Base-by-base conservation (phyloP, 2,113 vertebrate species). In the Romanogobio albipinnatus region DNA sequence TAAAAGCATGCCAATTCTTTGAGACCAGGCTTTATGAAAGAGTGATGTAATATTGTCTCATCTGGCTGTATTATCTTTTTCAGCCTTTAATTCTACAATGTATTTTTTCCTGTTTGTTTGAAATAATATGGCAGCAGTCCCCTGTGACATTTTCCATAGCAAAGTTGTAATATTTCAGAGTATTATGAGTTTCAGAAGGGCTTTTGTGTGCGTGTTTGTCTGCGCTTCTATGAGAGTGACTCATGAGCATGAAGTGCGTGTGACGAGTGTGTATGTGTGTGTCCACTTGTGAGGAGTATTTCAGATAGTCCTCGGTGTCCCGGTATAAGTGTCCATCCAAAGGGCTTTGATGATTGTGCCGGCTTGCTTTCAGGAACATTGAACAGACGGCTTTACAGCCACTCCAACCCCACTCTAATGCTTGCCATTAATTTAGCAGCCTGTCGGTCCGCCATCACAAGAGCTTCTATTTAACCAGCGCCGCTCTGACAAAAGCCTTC, bases 381-480 rank as follows among this genome's bases (percentile, higher is more conserved):
- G 78, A 51, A 19, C 84, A 77, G 78, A 47, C 79, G 62, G 61
- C 62, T 81, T 76, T 2, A 83, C 70, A 84, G 82, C 84, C 61
- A 71, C 92, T 92, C 85, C 71, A 83, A 87, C 24, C 90, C 91
- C 92, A 90, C 93, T 90, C 85, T 74, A 82, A 86, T 86, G 76
- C 75, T 33, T 17, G 70, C 84, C 79, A 89, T 93, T 90, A 61
- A 89, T 92, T 91, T 83, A 64, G 73, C 86, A 22, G 26, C 86
- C 89, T 59, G 81, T 81, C 64, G 36, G 84, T 89, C 83, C 58
- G 66, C 78, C 49, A 87, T 86, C 87, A 92, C 76, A 87, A 92
- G 86, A 89, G 90, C 82, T 47, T 80, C 56, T 86, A 84, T 79
- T 87, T 66, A 85, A 84, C 33, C 68, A 70, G 89, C n/a, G 17